A percentile compares a stretch with the other conserved stretches of the same genome.
These are phyloP conservation scores for Andrena haemorrhoa DNA, from an alignment of 2,888 invertebrate species.

Conservation along the genomic window DNA sequence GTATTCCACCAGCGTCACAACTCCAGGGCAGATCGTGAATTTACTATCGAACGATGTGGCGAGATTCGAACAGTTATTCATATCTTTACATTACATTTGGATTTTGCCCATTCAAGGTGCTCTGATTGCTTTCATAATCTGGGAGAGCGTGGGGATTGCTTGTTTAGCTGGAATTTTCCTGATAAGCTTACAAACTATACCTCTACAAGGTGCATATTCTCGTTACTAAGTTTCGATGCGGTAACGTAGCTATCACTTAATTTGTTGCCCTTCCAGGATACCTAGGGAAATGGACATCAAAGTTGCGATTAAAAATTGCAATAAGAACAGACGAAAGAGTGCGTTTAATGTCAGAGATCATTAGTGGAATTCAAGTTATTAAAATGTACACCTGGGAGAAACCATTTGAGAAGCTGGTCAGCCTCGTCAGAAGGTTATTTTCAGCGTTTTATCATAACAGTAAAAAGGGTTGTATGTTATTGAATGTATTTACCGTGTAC, in stretches of 20 bases:
- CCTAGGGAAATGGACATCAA: constrained; percentile 85
- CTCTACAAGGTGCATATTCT: constrained; percentile 85
- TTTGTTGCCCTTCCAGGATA: constrained; percentile 82
- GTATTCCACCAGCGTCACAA: constrained; percentile 76
- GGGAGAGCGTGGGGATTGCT: constrained; percentile 86
- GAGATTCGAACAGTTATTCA: constrained; percentile 90
- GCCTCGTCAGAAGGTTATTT: constrained; percentile 88
- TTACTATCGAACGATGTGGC: constrained; percentile 94
- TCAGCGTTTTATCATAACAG: constrained; percentile 17
- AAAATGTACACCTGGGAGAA: constrained; percentile 96
- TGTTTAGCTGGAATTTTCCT: constrained; percentile 88
- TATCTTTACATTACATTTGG: constrained; percentile 92
- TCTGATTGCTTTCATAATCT: constrained; percentile 88
- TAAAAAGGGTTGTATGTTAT: background rate
- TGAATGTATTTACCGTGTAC: background rate
- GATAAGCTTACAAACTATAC: constrained; percentile 86
- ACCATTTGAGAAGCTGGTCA: constrained; percentile 90
- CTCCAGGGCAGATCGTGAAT: constrained; percentile 92
- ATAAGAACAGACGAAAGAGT: constrained; percentile 90
- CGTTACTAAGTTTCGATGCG: too few relatives aligned
- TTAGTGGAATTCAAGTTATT: constrained; percentile 92
- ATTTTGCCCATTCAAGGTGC: constrained; percentile 91
- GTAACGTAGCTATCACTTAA: background rate
- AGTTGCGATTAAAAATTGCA: constrained; percentile 85
- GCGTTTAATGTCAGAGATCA: constrained; percentile 92